phyloP scores from a whole-genome alignment of 2,888 invertebrate species.

The Ochropleura leucogaster region DNA sequence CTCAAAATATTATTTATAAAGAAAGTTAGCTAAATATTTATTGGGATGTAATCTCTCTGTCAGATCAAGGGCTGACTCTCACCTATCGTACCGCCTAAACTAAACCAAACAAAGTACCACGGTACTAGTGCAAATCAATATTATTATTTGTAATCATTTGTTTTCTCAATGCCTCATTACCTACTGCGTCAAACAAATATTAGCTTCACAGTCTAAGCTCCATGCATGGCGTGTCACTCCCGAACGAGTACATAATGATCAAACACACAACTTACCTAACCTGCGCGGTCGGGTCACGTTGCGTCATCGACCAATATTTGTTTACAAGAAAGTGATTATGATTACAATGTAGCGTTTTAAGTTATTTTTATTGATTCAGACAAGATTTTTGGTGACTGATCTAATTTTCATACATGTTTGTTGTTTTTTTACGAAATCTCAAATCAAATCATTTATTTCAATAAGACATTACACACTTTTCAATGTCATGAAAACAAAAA shows the following conservation, averaged over 20 bases:
- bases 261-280: constrained; percentile 54
- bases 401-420: neutral
- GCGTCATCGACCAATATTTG: constrained; percentile 50
- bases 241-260: constrained; percentile 31
- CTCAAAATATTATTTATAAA: too few relatives aligned
- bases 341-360: constrained; percentile 20
- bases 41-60: too few relatives aligned
- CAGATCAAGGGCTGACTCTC: too few relatives aligned
- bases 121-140: neutral
- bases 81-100: neutral
- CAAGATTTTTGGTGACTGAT: neutral
- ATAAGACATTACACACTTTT: too few relatives aligned
- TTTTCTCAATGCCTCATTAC: constrained; percentile 21
- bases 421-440: rapidly evolving
- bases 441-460: too few relatives aligned
- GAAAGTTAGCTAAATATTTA: too few relatives aligned
- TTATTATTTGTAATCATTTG: constrained; percentile 1
- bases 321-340: constrained; percentile 48
- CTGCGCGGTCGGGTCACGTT: constrained; percentile 47
- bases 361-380: neutral
- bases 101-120: neutral
- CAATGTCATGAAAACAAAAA: too few relatives aligned
- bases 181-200: constrained; percentile 36
- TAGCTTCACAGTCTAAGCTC: constrained; percentile 17
- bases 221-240: constrained; percentile 26